Evolutionary conservation across 2,888 invertebrate genomes (phyloP).

Genomic region (Lysandra coridon): DNA sequence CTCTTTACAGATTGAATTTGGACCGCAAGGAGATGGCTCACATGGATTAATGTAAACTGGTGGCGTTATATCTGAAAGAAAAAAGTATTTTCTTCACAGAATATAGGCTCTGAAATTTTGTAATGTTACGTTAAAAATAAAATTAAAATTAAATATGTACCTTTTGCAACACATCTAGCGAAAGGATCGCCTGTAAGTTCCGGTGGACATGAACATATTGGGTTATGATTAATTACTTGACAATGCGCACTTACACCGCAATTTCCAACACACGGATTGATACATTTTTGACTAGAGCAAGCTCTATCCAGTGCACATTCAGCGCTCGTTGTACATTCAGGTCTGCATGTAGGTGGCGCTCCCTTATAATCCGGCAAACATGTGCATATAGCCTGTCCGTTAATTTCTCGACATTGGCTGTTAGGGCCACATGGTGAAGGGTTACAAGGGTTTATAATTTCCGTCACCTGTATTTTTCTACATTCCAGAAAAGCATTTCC

Average conservation of each 20-base stretch:
- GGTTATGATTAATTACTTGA: constrained; percentile 87
- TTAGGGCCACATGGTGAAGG: constrained; percentile 88
- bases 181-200: constrained; percentile 88
- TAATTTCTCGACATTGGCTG: constrained; percentile 83
- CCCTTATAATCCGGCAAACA: constrained; percentile 84
- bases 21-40: constrained; percentile 88
- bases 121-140: constrained; percentile 20
- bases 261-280: constrained; percentile 86
- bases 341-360: constrained; percentile 86
- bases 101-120: constrained; percentile 28
- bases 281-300: constrained; percentile 86
- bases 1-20: constrained; percentile 83
- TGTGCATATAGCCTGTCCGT: constrained; percentile 85
- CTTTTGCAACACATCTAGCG: constrained; percentile 82
- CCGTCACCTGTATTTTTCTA: constrained; percentile 60
- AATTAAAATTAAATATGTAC: constrained; percentile 56
- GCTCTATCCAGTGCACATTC: constrained; percentile 85
- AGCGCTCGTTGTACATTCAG: constrained; percentile 85
- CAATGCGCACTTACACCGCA: constrained; percentile 87
- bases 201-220: constrained; percentile 84
- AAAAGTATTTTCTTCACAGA: constrained; percentile 22
- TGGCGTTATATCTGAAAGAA: constrained; percentile 56
- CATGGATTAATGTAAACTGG: constrained; percentile 79
- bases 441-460: constrained; percentile 81
- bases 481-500: constrained; percentile 87